Evolutionary conservation across 2,113 vertebrate species (phyloP), one percentile per base, ranked within the genome.

Genomic region (Propithecus coquereli): DNA sequence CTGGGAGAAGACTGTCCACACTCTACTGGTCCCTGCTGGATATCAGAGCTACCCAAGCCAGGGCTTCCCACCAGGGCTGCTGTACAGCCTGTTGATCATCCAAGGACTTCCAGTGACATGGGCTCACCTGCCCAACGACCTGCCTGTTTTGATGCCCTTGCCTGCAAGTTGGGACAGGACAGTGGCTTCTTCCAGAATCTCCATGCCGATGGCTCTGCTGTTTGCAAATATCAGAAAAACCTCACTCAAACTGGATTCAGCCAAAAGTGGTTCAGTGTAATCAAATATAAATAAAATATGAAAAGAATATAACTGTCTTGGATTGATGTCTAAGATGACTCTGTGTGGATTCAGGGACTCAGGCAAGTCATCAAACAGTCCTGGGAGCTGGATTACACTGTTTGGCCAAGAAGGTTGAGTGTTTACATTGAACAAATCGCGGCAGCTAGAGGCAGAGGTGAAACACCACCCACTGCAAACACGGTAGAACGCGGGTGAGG

Each of bases 401-500:
- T 13, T 6, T 68, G 65, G 27, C 17, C 80, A 18, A 14, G 40
- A 4, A 11, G 43, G 40, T 1, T 20, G 7, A 40, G 47, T 20
- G 20, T 22, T 13, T 40, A 4, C 20, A 7, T 5, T 34, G 27
- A 23, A 11, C 34, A 50, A 25, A 25, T 30, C 40, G 11, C 22
- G 5, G 9, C 43, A 9, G 34, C 34, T 81, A 1, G 20, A 6
- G 16, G 25, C 25, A 8, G 43, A 22, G n/a, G 84, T 13, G 12
- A 34, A 25, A 25, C 10, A 6, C 32, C 14, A 14, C 23, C 40
- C 13, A 6, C 14, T 25, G 65, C 17, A 50, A 17, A 40, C 8
- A 27, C 16, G 13, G 22, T 0, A 27, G 16, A 30, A 23, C 1
- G 12, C 17, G 5, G 10, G 32, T 3, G 22, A 40, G 0, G 5